phyloP scores from a whole-genome alignment of 2,113 vertebrate genomes.

The Poicephalus meyeri region DNA sequence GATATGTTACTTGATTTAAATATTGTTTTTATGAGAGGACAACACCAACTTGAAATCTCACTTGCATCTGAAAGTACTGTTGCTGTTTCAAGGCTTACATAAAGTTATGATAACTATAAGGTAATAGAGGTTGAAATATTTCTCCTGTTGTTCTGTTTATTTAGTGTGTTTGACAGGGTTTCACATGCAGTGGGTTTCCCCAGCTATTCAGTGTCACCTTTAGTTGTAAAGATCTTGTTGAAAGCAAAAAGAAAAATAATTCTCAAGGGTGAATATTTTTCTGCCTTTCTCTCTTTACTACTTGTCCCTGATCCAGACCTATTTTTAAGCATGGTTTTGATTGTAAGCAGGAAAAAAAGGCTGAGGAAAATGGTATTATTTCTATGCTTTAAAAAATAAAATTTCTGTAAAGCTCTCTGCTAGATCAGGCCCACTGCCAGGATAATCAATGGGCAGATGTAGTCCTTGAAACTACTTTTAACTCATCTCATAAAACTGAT shows the following conservation, averaged over 20 bases:
- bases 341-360: neutral
- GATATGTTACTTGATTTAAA: neutral
- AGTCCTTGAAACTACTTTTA: slow-evolving; percentile 35
- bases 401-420: neutral
- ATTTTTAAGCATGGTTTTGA: neutral
- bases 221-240: neutral
- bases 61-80: neutral
- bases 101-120: neutral
- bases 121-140: neutral
- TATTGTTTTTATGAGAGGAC: neutral
- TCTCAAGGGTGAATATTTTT: neutral
- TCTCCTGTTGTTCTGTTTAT: neutral
- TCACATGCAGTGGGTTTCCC: neutral
- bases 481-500: slow-evolving; percentile 16
- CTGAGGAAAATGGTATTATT: neutral
- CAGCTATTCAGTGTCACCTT: neutral
- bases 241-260: neutral
- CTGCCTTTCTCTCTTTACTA: neutral
- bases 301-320: neutral
- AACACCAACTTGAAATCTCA: neutral
- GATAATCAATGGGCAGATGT: neutral
- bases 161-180: neutral
- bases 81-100: neutral
- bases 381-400: neutral
- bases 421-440: neutral